Evolutionary conservation across 2,888 invertebrate genomes (phyloP).

Genomic region (Thymelicus sylvestris): DNA sequence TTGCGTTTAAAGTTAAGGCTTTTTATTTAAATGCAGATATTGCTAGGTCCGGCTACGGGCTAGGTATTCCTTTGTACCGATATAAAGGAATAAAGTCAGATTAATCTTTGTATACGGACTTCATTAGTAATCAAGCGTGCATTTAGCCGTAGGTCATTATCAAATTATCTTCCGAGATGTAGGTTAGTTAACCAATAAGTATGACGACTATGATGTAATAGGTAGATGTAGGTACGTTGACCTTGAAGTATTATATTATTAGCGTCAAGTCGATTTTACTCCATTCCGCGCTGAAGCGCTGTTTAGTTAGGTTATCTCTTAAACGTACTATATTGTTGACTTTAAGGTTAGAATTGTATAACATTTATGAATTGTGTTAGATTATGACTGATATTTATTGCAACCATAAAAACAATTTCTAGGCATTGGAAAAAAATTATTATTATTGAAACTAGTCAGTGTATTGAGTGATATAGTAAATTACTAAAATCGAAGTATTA

Average conservation of each 20-base stretch:
- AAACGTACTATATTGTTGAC: background rate
- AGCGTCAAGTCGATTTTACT: background rate
- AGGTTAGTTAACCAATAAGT: background rate
- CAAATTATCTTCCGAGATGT: no score
- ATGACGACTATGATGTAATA: background rate
- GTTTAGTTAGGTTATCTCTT: conserved; percentile 15
- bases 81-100: no score
- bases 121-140: no score
- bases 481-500: background rate
- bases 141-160: no score
- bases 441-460: background rate
- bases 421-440: no score
- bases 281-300: conserved; percentile 11
- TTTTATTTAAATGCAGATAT: no score
- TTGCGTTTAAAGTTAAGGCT: no score
- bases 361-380: conserved; percentile 7
- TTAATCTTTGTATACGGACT: no score
- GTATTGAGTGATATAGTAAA: background rate
- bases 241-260: conserved; percentile 13
- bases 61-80: no score
- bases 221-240: background rate
- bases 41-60: no score
- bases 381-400: background rate
- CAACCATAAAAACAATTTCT: background rate
- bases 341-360: conserved; percentile 1